Conservation (phyloP, 2,113 vertebrate genomes). For the Crotalus viridis region DNA sequence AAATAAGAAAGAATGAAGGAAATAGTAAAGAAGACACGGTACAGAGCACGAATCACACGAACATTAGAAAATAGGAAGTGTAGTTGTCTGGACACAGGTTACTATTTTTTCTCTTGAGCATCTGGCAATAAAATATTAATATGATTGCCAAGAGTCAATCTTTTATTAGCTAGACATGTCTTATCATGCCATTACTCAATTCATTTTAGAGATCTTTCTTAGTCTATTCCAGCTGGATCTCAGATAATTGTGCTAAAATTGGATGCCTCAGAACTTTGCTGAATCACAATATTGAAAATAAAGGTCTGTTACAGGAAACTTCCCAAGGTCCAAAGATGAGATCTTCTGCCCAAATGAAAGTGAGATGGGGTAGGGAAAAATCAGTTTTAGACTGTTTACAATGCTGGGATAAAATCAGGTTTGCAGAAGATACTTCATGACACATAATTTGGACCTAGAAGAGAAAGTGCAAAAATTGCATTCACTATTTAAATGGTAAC, state of each 20-base stretch:
- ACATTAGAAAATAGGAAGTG: background rate
- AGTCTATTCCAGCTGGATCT: background rate
- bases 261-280: background rate
- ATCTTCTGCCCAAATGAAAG: background rate
- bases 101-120: background rate
- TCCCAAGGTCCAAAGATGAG: background rate
- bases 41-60: background rate
- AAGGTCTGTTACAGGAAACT: background rate
- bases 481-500: background rate
- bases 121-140: background rate
- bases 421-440: background rate
- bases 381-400: background rate
- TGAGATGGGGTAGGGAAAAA: background rate
- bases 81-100: background rate
- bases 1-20: background rate
- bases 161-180: background rate
- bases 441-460: background rate
- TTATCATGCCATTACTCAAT: background rate
- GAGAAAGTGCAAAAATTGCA: background rate
- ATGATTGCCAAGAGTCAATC: background rate
- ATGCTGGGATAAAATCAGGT: background rate
- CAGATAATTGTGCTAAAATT: background rate
- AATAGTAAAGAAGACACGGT: background rate
- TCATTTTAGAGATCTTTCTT: background rate
- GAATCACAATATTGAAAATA: background rate